Evolutionary conservation across 2,888 invertebrate species (phyloP).

Genomic region (Steinernema hermaphroditum): DNA sequence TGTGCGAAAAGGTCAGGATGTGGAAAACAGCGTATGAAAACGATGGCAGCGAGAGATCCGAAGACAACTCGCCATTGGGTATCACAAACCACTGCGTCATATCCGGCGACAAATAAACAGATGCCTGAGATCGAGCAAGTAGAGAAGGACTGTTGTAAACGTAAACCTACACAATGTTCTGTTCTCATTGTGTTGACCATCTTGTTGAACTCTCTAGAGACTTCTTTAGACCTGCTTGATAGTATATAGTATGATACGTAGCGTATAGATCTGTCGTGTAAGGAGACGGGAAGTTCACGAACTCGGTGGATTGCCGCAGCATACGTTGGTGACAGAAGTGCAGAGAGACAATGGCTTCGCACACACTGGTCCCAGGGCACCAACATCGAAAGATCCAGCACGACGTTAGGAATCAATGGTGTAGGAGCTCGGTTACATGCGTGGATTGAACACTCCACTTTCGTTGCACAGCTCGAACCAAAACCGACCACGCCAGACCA

Average conservation of each 20-base stretch:
- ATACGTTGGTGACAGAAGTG: background rate
- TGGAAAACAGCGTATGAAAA: background rate
- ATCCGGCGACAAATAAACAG: slow-evolving; percentile 26
- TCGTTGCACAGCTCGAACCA: background rate
- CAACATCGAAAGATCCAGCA: background rate
- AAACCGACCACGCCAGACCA: background rate
- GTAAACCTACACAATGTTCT: slow-evolving; percentile 20
- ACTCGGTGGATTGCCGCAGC: background rate
- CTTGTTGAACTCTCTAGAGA: slow-evolving; percentile 21
- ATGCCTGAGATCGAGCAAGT: slow-evolving; percentile 26
- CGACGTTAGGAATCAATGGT: background rate
- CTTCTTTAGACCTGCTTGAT: background rate
- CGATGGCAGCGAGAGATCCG: slow-evolving; percentile 4
- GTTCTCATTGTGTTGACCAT: slow-evolving; percentile 30
- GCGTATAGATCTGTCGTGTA: background rate
- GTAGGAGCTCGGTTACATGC: background rate
- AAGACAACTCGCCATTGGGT: slow-evolving; percentile 37
- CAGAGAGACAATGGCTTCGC: background rate
- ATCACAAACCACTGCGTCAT: slow-evolving; percentile 33
- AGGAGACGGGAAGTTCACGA: background rate
- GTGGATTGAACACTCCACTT: background rate
- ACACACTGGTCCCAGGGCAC: background rate
- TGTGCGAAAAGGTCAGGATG: background rate
- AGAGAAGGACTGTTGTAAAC: slow-evolving; percentile 5
- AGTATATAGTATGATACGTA: background rate